Evolutionary conservation across 2,113 vertebrate genomes (phyloP).

Genomic region (Rutilus rutilus): DNA sequence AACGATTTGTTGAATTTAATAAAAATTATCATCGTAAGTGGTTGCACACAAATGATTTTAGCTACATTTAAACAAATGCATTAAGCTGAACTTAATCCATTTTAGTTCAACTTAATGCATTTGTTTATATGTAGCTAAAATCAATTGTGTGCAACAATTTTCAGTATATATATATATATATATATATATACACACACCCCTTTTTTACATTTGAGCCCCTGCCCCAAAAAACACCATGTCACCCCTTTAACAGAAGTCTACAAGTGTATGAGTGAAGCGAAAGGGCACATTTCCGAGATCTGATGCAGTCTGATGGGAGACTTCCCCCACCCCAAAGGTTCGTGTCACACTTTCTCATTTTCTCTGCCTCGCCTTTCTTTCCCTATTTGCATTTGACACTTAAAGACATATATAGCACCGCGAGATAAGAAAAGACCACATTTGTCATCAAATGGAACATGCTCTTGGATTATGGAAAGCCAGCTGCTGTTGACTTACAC

Average conservation of each 20-base stretch:
- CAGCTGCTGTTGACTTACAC: constrained; percentile 67
- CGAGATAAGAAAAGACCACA: constrained; percentile 65
- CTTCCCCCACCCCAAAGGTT: constrained; percentile 61
- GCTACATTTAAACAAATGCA: no score
- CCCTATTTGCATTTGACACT: constrained; percentile 71
- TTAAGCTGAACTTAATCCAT: no score
- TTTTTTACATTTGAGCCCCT: no score
- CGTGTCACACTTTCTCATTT: constrained; percentile 58
- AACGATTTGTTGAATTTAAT: no score
- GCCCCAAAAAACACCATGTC: constrained; percentile 54
- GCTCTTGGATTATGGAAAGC: constrained; percentile 60
- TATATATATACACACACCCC: fast-evolving
- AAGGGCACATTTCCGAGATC: constrained; percentile 76
- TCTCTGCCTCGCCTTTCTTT: constrained; percentile 8
- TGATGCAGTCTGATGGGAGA: constrained; percentile 56
- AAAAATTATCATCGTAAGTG: no score
- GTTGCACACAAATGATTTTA: no score
- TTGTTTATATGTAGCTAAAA: no score
- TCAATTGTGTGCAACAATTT: no score
- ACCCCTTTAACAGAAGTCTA: constrained; percentile 62
- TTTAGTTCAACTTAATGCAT: no score
- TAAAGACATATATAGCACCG: constrained; percentile 56
- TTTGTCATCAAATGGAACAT: constrained; percentile 72
- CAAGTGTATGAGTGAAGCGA: constrained; percentile 74
- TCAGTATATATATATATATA: no score